Evolutionary conservation across 2,113 vertebrate genomes (phyloP), one percentile per base, ranked within the genome.

Genomic region (Triplophysa rosa): DNA sequence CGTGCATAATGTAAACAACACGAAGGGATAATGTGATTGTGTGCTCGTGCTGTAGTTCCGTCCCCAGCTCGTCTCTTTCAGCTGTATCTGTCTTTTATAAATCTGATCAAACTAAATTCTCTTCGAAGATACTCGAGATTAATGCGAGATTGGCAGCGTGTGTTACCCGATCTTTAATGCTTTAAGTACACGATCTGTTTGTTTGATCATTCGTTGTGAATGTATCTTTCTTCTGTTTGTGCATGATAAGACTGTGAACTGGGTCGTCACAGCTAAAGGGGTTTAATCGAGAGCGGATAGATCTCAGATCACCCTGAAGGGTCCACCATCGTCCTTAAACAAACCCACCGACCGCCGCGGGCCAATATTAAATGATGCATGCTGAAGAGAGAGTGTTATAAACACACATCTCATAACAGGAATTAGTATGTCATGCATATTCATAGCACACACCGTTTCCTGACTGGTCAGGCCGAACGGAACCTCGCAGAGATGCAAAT

Each of bases 371-470:
- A 68, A 54, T 58, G 23, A 24, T 49, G 33, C 13, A 49, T 10
- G 54, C 8, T 45, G 42, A 2, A 21, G 2, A 21, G 54, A 58
- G 1, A 52, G 1, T 52, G 54, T 58, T 21, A 58, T 58, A 52
- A 71, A 71, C 16, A 10, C 74, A 58, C 33, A 80, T 58, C 11
- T 29, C 13, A 61, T 14, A 37, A 64, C 49, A 58, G 67, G 23
- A 76, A 79, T 76, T 19, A 75, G 26, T 56, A 79, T 16, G 17
- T 67, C 29, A 62, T 63, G 54, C 45, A 68, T 58, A 66, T 63
- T 71, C 47, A 77, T 11, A 69, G 29, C 2, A 47, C 37, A 54
- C 24, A 1, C 9, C 2, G 23, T 5, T 19, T 70, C 49, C 8
- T 11, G 14, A 64, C 59, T 40, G 52, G 23, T 49, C 21, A 37